These are phyloP conservation scores for Zosterops pallidus DNA, from an alignment of 2,113 vertebrate genomes.

Conservation along the genomic window DNA sequence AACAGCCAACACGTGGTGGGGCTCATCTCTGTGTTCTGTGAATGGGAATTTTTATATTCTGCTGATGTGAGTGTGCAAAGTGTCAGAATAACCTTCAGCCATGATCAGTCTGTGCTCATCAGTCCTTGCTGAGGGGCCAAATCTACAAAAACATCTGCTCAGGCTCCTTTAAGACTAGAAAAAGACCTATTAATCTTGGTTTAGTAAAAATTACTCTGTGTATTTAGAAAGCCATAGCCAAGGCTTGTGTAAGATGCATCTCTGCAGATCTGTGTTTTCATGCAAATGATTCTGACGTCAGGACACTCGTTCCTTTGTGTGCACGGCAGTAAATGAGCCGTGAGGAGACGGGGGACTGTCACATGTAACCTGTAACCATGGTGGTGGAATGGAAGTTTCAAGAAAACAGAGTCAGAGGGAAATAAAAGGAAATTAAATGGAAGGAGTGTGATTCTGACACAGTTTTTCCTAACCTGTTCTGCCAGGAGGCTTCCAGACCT, in stretches of 20 bases:
- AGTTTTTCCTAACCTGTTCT: conserved; percentile 34
- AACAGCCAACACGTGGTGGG: background rate
- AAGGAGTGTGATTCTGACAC: background rate
- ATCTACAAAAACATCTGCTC: background rate
- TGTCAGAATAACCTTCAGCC: background rate
- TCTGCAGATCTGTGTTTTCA: background rate
- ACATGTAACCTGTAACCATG: background rate
- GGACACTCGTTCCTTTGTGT: background rate
- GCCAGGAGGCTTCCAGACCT: conserved; percentile 36
- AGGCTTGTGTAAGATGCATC: background rate
- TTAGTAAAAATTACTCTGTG: background rate
- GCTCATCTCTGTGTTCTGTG: background rate
- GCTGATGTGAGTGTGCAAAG: background rate
- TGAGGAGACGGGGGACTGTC: background rate
- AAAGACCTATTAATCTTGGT: background rate
- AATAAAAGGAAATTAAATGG: conserved; percentile 11
- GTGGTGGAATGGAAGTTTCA: background rate
- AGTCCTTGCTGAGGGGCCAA: background rate
- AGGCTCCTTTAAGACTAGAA: background rate
- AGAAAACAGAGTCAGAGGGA: background rate
- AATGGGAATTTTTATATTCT: background rate
- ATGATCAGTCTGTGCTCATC: background rate
- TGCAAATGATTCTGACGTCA: conserved; percentile 17
- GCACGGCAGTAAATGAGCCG: conserved; percentile 4
- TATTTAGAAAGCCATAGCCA: background rate